A percentile compares a stretch with the other conserved stretches of the same genome.
Conservation (phyloP, 2,888 invertebrate species). For the Chrysodeixis includens region DNA sequence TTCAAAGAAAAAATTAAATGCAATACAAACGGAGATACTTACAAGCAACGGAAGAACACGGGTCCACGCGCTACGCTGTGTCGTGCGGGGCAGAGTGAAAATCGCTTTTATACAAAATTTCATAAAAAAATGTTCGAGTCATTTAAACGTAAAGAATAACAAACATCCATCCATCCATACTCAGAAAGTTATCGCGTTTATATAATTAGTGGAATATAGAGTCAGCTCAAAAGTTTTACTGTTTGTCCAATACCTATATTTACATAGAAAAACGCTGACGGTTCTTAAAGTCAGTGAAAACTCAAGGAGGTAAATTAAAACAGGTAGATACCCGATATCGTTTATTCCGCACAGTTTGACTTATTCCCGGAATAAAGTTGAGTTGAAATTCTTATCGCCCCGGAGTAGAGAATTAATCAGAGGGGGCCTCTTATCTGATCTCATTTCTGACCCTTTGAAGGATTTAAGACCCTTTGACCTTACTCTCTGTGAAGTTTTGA, state of each 20-base stretch:
- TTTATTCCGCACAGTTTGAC: not conserved
- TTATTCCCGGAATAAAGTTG: not conserved
- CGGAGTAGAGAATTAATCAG: not conserved
- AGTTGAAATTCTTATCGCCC: not conserved
- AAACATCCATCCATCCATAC: no score
- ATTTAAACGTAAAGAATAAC: no score
- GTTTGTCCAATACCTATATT: not conserved
- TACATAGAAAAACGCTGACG: not conserved
- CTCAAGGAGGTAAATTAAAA: not conserved
- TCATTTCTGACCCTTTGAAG: not conserved
- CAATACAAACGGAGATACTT: no score
- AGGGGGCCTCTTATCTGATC: not conserved
- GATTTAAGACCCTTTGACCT: constrained; percentile 5
- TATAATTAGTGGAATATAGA: no score
- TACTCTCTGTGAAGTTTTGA: not conserved
- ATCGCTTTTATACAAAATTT: no score
- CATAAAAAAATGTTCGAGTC: no score
- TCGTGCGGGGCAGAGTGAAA: no score
- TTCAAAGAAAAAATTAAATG: no score
- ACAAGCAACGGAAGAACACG: no score
- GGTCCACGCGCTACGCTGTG: no score
- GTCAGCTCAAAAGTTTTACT: no score
- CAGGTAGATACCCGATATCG: not conserved
- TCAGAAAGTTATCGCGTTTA: no score
- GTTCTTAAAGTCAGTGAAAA: not conserved